Evolutionary conservation across 2,888 invertebrate species (phyloP).

Genomic region (Gastrophysa polygoni): DNA sequence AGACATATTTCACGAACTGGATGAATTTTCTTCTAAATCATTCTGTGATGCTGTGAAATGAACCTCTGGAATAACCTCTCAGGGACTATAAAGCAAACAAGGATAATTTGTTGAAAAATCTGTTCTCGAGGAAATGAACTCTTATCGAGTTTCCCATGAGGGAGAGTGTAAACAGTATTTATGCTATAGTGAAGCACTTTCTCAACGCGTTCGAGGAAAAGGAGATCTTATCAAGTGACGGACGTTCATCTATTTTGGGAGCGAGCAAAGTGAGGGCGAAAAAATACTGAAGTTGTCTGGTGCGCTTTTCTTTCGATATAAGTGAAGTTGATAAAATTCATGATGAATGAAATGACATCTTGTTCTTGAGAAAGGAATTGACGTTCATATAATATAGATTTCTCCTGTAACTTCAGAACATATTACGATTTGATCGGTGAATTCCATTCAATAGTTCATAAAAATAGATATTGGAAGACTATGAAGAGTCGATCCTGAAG

Average conservation of each 20-base stretch:
- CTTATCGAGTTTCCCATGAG: background rate
- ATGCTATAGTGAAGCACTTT: background rate
- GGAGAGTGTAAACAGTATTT: background rate
- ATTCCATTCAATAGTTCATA: no score
- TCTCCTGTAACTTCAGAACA: no score
- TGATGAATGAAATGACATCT: no score
- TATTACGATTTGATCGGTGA: no score
- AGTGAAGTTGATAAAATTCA: no score
- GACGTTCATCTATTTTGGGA: background rate
- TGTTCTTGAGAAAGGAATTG: no score
- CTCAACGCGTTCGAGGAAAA: background rate
- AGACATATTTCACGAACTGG: no score
- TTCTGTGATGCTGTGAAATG: background rate
- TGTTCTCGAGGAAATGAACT: background rate
- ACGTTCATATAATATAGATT: no score
- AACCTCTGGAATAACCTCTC: background rate
- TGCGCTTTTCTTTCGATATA: no score
- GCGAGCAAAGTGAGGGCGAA: background rate
- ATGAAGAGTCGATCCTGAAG: no score
- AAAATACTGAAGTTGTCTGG: no score
- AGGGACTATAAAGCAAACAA: background rate
- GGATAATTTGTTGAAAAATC: background rate
- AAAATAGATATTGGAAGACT: no score
- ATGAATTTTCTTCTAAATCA: background rate
- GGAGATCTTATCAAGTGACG: background rate